These are phyloP conservation scores for Phyto melanocephala DNA, from an alignment of 2,888 invertebrate species.

Conservation along the genomic window DNA sequence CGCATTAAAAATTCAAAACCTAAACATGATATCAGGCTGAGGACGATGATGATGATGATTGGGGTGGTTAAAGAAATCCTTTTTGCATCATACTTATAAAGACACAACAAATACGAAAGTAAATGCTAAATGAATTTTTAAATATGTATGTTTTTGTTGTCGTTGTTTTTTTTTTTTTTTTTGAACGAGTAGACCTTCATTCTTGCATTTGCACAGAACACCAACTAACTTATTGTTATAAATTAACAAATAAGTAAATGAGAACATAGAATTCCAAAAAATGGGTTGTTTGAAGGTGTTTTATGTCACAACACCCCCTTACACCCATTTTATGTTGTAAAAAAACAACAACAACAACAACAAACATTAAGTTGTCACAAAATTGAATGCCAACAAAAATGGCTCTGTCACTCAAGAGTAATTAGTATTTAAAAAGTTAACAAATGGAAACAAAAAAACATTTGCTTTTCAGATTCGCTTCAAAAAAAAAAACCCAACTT, in stretches of 20 bases:
- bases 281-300: constrained; percentile 53
- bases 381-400: constrained; percentile 68
- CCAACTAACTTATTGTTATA: constrained; percentile 5
- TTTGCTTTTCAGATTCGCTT: neutral
- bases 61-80: constrained; percentile 48
- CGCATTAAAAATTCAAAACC: constrained; percentile 74
- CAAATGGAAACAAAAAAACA: constrained; percentile 11
- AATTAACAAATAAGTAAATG: neutral
- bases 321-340: neutral
- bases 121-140: constrained; percentile 43
- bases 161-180: too few species aligned
- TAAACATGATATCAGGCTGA: constrained; percentile 37
- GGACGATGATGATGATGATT: neutral
- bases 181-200: neutral
- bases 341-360: neutral
- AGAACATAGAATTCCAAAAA: neutral
- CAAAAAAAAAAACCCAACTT: neutral
- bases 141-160: constrained; percentile 2
- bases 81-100: neutral
- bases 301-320: neutral
- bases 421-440: constrained; percentile 69
- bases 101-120: neutral
- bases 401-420: constrained; percentile 74
- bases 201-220: constrained; percentile 20
- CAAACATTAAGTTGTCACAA: constrained; percentile 58